A percentile compares a stretch with the other conserved stretches of the same genome.
phyloP scores from a whole-genome alignment of 2,113 vertebrate species.

The Axis porcinus region DNA sequence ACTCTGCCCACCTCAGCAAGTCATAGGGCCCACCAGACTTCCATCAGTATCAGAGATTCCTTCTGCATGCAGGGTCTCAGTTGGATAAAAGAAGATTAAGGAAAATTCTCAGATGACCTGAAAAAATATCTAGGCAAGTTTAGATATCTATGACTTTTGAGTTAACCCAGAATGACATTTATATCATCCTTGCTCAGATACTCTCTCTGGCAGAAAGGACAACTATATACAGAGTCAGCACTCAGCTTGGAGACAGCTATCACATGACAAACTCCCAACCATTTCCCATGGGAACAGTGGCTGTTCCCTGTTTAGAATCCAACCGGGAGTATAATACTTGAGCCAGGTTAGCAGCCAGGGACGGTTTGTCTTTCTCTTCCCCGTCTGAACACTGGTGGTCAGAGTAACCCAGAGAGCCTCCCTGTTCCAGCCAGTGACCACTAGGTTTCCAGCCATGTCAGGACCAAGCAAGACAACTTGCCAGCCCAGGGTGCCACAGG shows the following conservation, averaged over 20 bases:
- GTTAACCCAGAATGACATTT: background rate
- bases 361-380: background rate
- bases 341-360: background rate
- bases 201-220: background rate
- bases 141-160: background rate
- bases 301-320: background rate
- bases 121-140: background rate
- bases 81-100: background rate
- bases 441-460: background rate
- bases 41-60: background rate
- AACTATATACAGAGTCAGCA: fast-evolving
- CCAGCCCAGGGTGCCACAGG: too few relatives aligned
- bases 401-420: background rate
- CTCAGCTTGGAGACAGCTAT: background rate
- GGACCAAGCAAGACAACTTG: background rate
- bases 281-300: background rate
- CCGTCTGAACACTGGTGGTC: background rate
- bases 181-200: background rate
- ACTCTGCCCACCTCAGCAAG: background rate
- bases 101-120: background rate
- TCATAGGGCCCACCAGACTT: background rate
- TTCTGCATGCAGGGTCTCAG: background rate
- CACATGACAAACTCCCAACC: background rate
- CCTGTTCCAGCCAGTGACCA: background rate
- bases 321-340: background rate